Evolutionary conservation across 2,888 invertebrate species (phyloP).

Genomic region (Mongoloraphidia duomilia): DNA sequence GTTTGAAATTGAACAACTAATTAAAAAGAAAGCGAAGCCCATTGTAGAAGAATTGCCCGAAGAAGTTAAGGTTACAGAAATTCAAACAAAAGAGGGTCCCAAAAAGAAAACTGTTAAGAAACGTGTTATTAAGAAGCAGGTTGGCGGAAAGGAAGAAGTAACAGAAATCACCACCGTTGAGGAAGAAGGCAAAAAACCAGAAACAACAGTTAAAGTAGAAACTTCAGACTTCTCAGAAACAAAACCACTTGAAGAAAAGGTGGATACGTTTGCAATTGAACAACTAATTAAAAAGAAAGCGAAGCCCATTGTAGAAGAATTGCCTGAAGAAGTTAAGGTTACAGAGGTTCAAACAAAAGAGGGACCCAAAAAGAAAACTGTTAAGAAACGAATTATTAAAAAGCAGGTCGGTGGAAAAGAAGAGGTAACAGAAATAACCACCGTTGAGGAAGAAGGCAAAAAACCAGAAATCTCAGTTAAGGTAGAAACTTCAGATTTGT

Average conservation of each 20-base stretch:
- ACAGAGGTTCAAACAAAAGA: conserved; percentile 15
- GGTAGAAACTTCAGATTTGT: conserved; percentile 8
- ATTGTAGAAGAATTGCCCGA: conserved; percentile 16
- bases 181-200: conserved; percentile 26
- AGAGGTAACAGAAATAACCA: conserved; percentile 11
- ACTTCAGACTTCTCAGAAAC: conserved; percentile 22
- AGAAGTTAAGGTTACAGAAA: conserved; percentile 16
- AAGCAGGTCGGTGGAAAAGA: conserved; percentile 12
- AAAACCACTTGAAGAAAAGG: conserved; percentile 17
- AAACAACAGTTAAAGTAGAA: conserved; percentile 24
- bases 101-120: conserved; percentile 15
- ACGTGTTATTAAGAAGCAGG: conserved; percentile 20
- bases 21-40: conserved; percentile 1
- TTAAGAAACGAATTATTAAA: conserved; percentile 9
- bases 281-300: conserved; percentile 22
- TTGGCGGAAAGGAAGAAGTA: conserved; percentile 21
- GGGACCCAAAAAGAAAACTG: conserved; percentile 9
- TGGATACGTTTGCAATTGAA: conserved; percentile 11
- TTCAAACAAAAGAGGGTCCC: conserved; percentile 13
- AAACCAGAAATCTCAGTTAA: conserved; percentile 19
- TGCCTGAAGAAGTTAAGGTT: conserved; percentile 27
- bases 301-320: conserved; percentile 38
- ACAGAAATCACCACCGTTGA: conserved; percentile 30
- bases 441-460: conserved; percentile 24
- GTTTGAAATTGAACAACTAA: conserved; percentile 12